phyloP scores from a whole-genome alignment of 2,113 vertebrate genomes.

The Climacteris rufus region DNA sequence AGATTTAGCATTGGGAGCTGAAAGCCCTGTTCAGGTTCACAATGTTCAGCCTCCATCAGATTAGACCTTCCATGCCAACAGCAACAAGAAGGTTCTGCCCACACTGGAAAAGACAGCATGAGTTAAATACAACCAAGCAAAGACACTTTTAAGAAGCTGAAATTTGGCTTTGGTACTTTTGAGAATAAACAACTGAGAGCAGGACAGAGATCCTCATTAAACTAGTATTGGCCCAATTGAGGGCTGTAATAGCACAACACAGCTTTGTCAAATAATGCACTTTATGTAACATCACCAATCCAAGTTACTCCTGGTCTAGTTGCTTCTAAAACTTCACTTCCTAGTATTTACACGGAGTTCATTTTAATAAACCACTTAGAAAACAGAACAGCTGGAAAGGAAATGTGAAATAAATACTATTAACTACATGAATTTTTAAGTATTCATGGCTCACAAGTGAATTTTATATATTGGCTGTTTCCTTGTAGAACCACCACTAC shows the following conservation, averaged over 20 bases:
- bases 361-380: not conserved
- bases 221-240: not conserved
- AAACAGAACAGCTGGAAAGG: not conserved
- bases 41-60: not conserved
- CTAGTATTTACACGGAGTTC: not conserved
- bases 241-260: not conserved
- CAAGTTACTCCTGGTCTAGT: not conserved
- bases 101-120: not conserved
- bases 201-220: not conserved
- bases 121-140: not conserved
- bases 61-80: not conserved
- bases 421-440: not conserved
- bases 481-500: not conserved
- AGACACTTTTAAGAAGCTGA: not conserved
- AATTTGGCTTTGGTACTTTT: not conserved
- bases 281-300: not conserved
- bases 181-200: not conserved
- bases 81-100: not conserved
- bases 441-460: not conserved
- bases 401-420: not conserved
- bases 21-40: not conserved
- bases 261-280: not conserved
- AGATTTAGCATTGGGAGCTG: not conserved
- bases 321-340: constrained; percentile 12
- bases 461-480: not conserved